Evolutionary conservation across 2,888 invertebrate genomes (phyloP).

Genomic region (Synergus laeviventris): DNA sequence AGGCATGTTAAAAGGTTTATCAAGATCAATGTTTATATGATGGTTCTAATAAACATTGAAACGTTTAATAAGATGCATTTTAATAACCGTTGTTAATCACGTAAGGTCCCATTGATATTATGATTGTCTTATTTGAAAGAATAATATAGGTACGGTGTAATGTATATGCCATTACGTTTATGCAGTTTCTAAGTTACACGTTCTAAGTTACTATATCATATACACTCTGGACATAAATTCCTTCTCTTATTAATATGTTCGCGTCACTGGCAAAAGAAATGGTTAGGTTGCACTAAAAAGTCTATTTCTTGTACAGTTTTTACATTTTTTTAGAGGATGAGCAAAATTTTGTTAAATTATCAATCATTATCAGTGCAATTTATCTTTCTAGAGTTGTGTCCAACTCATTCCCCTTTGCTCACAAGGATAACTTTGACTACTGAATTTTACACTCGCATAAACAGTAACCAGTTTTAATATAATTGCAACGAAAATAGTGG

Average conservation of each 20-base stretch:
- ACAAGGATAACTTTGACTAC: no score
- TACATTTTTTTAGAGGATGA: no score
- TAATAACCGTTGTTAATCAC: neutral
- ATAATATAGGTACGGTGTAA: neutral
- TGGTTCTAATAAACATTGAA: slow-evolving; percentile 7
- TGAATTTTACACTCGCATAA: no score
- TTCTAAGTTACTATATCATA: neutral
- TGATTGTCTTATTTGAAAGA: neutral
- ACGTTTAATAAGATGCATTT: slow-evolving; percentile 1
- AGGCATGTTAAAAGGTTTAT: no score
- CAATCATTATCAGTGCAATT: no score
- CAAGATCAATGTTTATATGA: neutral
- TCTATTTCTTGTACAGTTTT: neutral
- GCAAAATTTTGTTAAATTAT: no score
- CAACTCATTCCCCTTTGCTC: no score
- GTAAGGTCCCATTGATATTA: neutral
- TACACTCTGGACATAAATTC: neutral
- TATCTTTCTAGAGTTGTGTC: no score
- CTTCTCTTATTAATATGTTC: neutral
- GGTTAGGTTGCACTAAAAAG: neutral
- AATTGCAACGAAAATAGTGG: no score
- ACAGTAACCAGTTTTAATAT: no score
- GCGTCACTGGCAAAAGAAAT: neutral
- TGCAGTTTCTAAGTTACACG: neutral
- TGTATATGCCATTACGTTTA: neutral